Evolutionary conservation across 2,888 invertebrate genomes (phyloP), one percentile per base, ranked within the genome.

Genomic region (Lepas anatifera): DNA sequence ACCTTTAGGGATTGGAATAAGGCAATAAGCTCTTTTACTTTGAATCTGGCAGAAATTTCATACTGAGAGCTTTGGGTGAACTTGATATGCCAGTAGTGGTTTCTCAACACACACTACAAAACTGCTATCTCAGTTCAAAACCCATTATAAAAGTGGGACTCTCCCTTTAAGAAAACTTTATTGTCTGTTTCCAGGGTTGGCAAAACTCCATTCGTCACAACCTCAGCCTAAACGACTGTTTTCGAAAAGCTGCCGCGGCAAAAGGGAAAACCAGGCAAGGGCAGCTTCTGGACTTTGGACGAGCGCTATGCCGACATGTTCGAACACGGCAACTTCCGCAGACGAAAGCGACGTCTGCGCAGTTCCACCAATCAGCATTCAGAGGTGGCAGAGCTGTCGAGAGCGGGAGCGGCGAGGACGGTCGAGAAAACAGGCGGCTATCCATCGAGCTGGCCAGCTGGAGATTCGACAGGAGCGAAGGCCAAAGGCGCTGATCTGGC

Each of bases 311-410:
- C 80, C 69, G 80, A 81, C 73, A 81, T 81, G 80, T 81, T 81
- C 73, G 81, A 81, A 73, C 79, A 81, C 71, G 80, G 80, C 6
- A 81, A 81, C 75, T 81, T 80, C 75, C 74, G 81, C 22, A 71
- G 76, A 25, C 72, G 76, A 37, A 76, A 76, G 68, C 63, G 76
- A 69, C 72, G 73, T 8, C 71, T 73, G 1, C 71, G 72, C 27
- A 70, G 71, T 22, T 35, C 70, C 3, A 10, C 67, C 25, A 29
- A 35, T 29, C 68, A 25, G 35, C 39, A 68, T 18, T 8, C 58
- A 22, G 22, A 32, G 22, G 6, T 22, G 35, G 58, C n/a, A n/a
- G n/a, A 71, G 87, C 87, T 74, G 87, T 88, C 76, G 82, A 88
- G 74, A n/a, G 83, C 85, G 8, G 80, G 81, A 39, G 81, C 84